phyloP scores from a whole-genome alignment of 2,113 vertebrate genomes.

The Narcine bancroftii region DNA sequence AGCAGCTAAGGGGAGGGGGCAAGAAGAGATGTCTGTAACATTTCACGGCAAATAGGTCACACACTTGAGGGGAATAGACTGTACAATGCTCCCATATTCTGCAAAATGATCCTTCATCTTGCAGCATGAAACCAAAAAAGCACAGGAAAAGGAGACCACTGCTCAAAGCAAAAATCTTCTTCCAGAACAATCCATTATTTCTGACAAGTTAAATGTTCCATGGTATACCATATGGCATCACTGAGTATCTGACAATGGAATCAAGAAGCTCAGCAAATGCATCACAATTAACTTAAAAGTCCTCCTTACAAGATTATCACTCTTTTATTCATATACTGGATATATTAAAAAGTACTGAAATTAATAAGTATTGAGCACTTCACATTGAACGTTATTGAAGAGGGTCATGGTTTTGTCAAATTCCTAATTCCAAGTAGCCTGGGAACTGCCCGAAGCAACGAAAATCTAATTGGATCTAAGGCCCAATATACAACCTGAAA shows the following conservation, averaged over 20 bases:
- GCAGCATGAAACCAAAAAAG: slow-evolving; percentile 62
- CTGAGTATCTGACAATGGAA: slow-evolving; percentile 61
- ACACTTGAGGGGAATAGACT: slow-evolving; percentile 58
- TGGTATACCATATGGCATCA: slow-evolving; percentile 77
- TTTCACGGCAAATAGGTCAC: slow-evolving; percentile 60
- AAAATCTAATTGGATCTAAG: slow-evolving; percentile 41
- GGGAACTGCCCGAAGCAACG: slow-evolving; percentile 42
- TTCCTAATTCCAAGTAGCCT: neutral
- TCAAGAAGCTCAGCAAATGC: slow-evolving; percentile 67
- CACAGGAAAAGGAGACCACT: slow-evolving; percentile 55
- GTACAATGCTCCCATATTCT: slow-evolving; percentile 44
- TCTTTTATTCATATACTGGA: slow-evolving; percentile 38
- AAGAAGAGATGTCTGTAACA: slow-evolving; percentile 49
- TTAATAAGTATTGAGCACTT: neutral
- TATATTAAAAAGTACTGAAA: neutral
- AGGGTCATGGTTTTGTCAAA: slow-evolving; percentile 17
- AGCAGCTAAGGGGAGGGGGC: neutral
- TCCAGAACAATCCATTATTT: slow-evolving; percentile 84
- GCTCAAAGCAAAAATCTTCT: slow-evolving; percentile 79
- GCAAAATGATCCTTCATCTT: slow-evolving; percentile 63
- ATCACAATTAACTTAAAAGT: slow-evolving; percentile 72
- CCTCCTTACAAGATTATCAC: slow-evolving; percentile 42
- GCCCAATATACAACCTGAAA: slow-evolving; percentile 10
- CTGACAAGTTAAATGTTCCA: slow-evolving; percentile 89
- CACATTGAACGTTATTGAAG: neutral